Conservation (phyloP, 1,140 invertebrate species). For the Choristoneura fumiferana region DNA sequence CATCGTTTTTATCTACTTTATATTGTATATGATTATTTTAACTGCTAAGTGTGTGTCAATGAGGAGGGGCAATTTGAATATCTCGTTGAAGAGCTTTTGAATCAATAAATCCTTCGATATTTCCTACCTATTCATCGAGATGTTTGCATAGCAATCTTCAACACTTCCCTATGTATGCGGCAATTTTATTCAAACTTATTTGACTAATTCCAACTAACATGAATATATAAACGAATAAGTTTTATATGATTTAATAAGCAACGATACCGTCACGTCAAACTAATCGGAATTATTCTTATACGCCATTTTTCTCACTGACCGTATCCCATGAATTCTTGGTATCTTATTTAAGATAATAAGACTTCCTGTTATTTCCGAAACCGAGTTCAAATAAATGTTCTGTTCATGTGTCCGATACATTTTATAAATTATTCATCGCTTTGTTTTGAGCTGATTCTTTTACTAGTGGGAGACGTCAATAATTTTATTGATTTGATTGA, state of each 20-base stretch:
- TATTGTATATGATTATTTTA: slow-evolving; percentile 16
- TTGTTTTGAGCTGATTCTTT: background rate
- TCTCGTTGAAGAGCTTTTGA: slow-evolving; percentile 12
- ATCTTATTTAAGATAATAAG: slow-evolving; percentile 1
- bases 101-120: slow-evolving; percentile 13
- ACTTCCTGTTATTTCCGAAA: background rate
- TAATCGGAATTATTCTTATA: slow-evolving; percentile 5
- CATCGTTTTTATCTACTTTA: slow-evolving; percentile 4
- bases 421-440: slow-evolving; percentile 14
- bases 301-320: background rate
- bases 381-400: background rate
- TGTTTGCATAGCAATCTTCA: slow-evolving; percentile 6
- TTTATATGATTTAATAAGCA: no score
- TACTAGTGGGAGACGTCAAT: background rate
- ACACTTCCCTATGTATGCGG: slow-evolving; percentile 12
- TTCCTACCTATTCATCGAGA: background rate
- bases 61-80: slow-evolving; percentile 8
- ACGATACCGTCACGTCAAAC: background rate
- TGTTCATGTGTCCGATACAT: background rate
- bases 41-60: background rate
- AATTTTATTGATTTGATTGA: background rate
- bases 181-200: background rate
- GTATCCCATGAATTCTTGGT: background rate
- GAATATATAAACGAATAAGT: no score
- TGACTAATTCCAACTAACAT: no score